phyloP scores from a whole-genome alignment of 1,140 invertebrate species.

The Pogonomyrmex californicus region DNA sequence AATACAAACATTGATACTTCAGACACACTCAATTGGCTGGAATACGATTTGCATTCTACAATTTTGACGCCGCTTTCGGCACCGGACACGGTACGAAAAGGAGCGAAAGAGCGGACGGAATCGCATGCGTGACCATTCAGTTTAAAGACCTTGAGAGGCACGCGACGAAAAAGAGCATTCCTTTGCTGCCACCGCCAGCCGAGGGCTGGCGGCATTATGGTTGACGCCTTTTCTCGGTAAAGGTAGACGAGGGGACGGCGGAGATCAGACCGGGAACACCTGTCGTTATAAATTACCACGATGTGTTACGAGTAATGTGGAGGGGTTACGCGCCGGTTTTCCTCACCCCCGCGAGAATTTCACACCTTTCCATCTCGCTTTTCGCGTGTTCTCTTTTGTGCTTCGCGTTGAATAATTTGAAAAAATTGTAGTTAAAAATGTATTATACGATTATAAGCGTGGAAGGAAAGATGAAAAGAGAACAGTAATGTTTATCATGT shows the following conservation, averaged over 20 bases:
- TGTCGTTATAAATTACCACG: conserved; percentile 72
- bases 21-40: not conserved
- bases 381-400: not conserved
- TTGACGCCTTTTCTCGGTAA: conserved; percentile 69
- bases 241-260: conserved; percentile 43
- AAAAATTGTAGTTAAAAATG: not conserved
- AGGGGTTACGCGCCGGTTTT: conserved; percentile 19
- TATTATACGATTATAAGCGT: not conserved
- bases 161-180: conserved; percentile 68
- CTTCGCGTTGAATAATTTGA: not conserved
- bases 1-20: not conserved
- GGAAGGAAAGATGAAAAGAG: not conserved
- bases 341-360: conserved; percentile 37
- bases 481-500: conserved; percentile 2
- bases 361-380: conserved; percentile 23
- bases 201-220: conserved; percentile 47
- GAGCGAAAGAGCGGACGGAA: conserved; percentile 9
- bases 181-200: conserved; percentile 44
- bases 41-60: not conserved
- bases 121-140: conserved; percentile 34
- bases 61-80: conserved; percentile 6
- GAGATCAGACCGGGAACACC: conserved; percentile 44
- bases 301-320: conserved; percentile 62
- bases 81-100: conserved; percentile 13
- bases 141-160: conserved; percentile 64